Percentiles rank a stretch among this genome's conserved stretches.
Evolutionary conservation across 2,113 vertebrate species (phyloP).

Genomic region (rat (Rattus norvegicus)): GRCr8 NC_086021.1:42976001-42976500

Average conservation of each 20-base stretch:
- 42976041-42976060: not conserved
- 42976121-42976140: not conserved
- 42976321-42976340: conserved; percentile 51
- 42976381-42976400: conserved; percentile 37
- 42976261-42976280: not conserved
- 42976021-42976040: not conserved
- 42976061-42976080: not conserved
- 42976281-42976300: conserved; percentile 51
- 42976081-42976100: not conserved
- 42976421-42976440: conserved; percentile 39
- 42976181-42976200: conserved; percentile 14
- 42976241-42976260: conserved; percentile 1
- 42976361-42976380: conserved; percentile 47
- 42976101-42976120: not conserved
- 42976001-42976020: not conserved
- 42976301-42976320: conserved; percentile 54
- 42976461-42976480: conserved; percentile 18
- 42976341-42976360: conserved; percentile 44
- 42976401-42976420: conserved; percentile 35
- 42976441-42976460: conserved; percentile 45
- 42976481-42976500: not conserved
- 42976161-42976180: conserved; percentile 5
- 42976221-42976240: not conserved
- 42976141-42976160: not conserved
- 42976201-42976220: not conserved